phyloP scores from a whole-genome alignment of 2,113 vertebrate species.

The Antechinus stuartii region DNA sequence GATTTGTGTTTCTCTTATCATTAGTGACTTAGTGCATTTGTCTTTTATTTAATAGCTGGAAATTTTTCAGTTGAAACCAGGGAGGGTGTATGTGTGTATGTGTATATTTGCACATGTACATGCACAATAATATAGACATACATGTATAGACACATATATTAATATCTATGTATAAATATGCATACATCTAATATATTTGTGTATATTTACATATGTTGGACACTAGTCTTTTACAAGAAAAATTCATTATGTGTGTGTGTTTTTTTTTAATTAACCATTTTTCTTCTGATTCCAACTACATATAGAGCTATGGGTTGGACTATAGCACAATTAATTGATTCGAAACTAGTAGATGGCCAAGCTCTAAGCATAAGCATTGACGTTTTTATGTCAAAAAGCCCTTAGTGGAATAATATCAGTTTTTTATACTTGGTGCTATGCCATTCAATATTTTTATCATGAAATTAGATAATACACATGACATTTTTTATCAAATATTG shows the following conservation, averaged over 20 bases:
- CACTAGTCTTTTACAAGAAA: not conserved
- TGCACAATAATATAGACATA: no score
- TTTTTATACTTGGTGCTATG: not conserved
- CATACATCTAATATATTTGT: no score
- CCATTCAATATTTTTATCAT: not conserved
- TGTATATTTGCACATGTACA: no score
- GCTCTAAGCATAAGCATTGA: not conserved
- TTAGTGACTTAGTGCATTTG: not conserved
- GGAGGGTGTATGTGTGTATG: no score
- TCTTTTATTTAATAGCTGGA: not conserved
- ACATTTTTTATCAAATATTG: not conserved
- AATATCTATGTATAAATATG: not conserved
- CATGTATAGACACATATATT: no score
- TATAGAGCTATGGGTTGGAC: not conserved
- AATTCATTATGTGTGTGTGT: not conserved
- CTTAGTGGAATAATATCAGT: no score
- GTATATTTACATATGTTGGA: not conserved
- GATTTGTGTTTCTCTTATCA: not conserved
- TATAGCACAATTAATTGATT: not conserved
- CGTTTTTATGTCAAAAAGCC: not conserved
- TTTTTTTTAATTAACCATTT: not conserved
- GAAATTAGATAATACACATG: not conserved
- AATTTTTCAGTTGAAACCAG: not conserved
- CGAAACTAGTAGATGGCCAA: not conserved
- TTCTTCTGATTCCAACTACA: not conserved